These are phyloP conservation scores for Gavialis gangeticus DNA, from an alignment of 2,113 vertebrate species.

Conservation along the genomic window DNA sequence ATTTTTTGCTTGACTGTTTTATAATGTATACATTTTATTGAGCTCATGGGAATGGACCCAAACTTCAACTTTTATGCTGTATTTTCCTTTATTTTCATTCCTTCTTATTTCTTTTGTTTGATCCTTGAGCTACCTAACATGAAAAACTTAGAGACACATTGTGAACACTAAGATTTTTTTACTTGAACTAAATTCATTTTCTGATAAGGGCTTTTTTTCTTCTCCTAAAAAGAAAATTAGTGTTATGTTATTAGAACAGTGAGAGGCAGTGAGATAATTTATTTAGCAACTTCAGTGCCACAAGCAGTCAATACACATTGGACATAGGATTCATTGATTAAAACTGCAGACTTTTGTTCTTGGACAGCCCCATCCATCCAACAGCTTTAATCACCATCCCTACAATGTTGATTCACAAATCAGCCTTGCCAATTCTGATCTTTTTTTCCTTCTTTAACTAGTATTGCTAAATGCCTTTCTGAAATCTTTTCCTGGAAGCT, in stretches of 20 bases:
- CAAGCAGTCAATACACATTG: background rate
- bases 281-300: background rate
- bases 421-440: background rate
- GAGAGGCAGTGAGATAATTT: background rate
- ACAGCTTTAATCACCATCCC: rapidly evolving
- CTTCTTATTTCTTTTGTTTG: background rate
- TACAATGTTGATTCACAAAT: background rate
- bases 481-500: background rate
- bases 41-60: background rate
- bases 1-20: background rate
- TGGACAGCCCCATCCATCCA: background rate
- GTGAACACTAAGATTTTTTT: background rate
- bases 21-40: background rate
- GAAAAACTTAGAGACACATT: too few relatives aligned
- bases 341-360: background rate
- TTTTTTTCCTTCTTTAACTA: background rate
- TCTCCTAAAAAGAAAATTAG: background rate
- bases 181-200: background rate
- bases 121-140: background rate
- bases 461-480: background rate
- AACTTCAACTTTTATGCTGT: background rate
- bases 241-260: background rate
- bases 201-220: background rate
- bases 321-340: background rate
- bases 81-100: background rate